Conservation (phyloP, 2,888 invertebrate genomes). For the Drosophila kanekoi region DNA sequence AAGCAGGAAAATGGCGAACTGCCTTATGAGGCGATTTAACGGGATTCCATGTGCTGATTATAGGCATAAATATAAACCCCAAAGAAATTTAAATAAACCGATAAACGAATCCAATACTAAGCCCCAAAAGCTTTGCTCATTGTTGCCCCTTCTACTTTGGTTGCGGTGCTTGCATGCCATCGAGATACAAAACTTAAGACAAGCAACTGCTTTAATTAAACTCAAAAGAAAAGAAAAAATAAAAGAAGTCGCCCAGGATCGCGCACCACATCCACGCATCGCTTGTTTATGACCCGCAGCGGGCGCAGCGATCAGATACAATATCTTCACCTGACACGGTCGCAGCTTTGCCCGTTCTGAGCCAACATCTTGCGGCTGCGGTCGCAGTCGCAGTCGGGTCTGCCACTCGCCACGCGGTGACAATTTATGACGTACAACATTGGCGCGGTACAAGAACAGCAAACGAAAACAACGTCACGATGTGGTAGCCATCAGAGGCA, state of each 20-base stretch:
- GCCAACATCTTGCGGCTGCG: not conserved
- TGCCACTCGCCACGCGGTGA: slow-evolving; percentile 74
- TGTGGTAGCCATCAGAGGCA: slow-evolving; percentile 40
- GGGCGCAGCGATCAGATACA: slow-evolving; percentile 73
- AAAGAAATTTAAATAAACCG: slow-evolving; percentile 79
- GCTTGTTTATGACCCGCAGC: slow-evolving; percentile 74
- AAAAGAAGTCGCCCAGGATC: slow-evolving; percentile 43
- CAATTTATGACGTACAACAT: slow-evolving; percentile 83
- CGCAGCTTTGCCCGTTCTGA: slow-evolving; percentile 13
- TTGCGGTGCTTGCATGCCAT: slow-evolving; percentile 26
- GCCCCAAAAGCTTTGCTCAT: slow-evolving; percentile 46
- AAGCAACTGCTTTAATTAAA: slow-evolving; percentile 75
- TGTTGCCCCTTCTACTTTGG: slow-evolving; percentile 14
- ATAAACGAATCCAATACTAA: slow-evolving; percentile 72
- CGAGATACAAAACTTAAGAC: slow-evolving; percentile 67
- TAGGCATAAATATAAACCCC: slow-evolving; percentile 74
- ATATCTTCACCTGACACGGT: slow-evolving; percentile 76
- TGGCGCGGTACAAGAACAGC: slow-evolving; percentile 41
- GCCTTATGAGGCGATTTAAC: slow-evolving; percentile 82
- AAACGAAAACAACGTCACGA: slow-evolving; percentile 27
- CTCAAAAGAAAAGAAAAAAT: slow-evolving; percentile 24
- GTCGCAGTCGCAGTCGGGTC: slow-evolving; percentile 10
- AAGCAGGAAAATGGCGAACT: slow-evolving; percentile 77
- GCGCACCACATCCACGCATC: slow-evolving; percentile 53
- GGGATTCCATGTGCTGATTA: slow-evolving; percentile 80